Base-by-base conservation (phyloP, 2,797 vertebrate genomes). In the Zenarchopterus dispar region DNA sequence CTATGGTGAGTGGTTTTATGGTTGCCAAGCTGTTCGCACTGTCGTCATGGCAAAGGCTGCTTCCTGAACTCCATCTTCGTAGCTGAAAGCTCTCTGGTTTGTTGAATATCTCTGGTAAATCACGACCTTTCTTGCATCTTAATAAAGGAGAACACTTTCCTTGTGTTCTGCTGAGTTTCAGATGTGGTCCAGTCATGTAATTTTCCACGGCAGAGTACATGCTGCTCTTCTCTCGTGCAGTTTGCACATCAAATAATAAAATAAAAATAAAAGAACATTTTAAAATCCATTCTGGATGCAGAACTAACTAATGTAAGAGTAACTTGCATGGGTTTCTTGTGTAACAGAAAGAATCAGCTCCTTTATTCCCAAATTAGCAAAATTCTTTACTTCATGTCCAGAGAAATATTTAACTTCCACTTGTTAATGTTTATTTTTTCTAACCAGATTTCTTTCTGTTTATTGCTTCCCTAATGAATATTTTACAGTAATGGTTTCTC, bases 1-100 rank as follows among this genome's bases (percentile, higher is more conserved):
- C 85, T 68, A 85, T 83, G 85, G 84, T 69, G 80, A 88, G 41
- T 26, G 39, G 65, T 56, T 80, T 78, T 65, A 73, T 61, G 56
- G 70, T 66, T 78, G 75, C 70, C 60, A 75, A 50, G 84, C 64
- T 67, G 50, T 65, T 70, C 26, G 57, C 52, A 50, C 69, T 48
- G 81, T 80, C 2, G 41, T 74, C 76, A 78, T 69, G 57, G 62
- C 48, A 43, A 79, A 73, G 64, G 41, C 13, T 53, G 47, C 46
- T 67, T 75, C 45, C 70, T 62, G 21, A 70, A 60, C 56, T 68
- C 68, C 19, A 11, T 55, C 45, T 31, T 68, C 31, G 56, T 21
- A 19, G 58, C 46, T 48, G 44, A 59, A 67, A 52, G 61, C 71
- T 31, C 55, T 59, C 23, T 24, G 67, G 45, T 68, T 78, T 81